Evolutionary conservation across 2,113 vertebrate species (phyloP).

Genomic region (Solea solea): DNA sequence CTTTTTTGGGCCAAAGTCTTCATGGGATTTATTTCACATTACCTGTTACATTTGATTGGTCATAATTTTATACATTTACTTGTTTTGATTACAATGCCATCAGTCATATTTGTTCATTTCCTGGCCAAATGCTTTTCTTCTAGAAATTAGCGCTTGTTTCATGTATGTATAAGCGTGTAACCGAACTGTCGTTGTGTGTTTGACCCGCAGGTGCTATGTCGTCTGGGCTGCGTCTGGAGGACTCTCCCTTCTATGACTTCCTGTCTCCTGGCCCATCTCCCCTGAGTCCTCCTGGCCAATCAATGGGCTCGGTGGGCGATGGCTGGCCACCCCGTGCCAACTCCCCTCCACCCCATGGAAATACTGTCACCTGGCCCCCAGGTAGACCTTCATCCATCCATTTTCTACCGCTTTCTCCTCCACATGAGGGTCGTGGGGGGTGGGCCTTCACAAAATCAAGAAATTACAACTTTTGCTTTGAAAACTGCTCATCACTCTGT

Average conservation of each 20-base stretch:
- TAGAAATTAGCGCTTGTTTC: too few species aligned
- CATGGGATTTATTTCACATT: too few species aligned
- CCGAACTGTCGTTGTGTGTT: neutral
- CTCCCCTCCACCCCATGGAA: slow-evolving; percentile 96
- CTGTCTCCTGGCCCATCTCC: slow-evolving; percentile 92
- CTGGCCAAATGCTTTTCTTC: too few species aligned
- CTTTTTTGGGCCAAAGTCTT: too few species aligned
- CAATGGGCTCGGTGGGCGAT: slow-evolving; percentile 92
- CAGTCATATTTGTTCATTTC: too few species aligned
- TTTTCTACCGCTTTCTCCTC: too few species aligned
- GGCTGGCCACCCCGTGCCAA: slow-evolving; percentile 99
- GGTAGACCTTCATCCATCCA: slow-evolving; percentile 24
- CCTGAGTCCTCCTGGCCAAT: slow-evolving; percentile 91
- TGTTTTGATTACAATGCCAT: too few species aligned
- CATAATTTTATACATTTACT: too few species aligned
- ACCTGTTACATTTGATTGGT: too few species aligned
- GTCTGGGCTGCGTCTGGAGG: slow-evolving; percentile 97
- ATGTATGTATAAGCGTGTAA: neutral
- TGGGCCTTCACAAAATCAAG: neutral
- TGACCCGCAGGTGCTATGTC: slow-evolving; percentile 92
- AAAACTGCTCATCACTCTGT: neutral
- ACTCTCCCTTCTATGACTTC: slow-evolving; percentile 96
- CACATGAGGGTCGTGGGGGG: too few species aligned
- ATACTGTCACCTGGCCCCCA: slow-evolving; percentile 93
- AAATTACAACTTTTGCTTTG: neutral